Conservation (phyloP, 2,888 invertebrate genomes). For the Rotaria magnacalcarata region DNA sequence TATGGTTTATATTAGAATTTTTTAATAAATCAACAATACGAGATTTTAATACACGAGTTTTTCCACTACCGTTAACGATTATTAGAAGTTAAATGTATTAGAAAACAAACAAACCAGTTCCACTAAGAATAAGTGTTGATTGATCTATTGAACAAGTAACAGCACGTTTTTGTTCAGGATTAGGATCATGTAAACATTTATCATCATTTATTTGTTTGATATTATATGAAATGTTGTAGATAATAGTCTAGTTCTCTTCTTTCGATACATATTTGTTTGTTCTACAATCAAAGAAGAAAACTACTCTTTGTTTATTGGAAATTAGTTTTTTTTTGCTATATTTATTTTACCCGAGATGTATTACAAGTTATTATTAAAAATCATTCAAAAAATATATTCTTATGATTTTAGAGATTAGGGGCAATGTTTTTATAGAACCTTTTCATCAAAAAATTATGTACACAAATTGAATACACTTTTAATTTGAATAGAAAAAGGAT, state of each 20-base stretch:
- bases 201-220: neutral
- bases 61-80: neutral
- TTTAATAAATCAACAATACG: neutral
- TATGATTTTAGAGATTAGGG: too few species aligned
- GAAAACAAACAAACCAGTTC: neutral
- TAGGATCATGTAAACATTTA: neutral
- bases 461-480: too few species aligned
- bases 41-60: neutral
- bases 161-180: conserved; percentile 1
- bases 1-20: neutral
- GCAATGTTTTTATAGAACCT: too few species aligned
- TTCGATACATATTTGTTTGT: neutral
- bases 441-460: too few species aligned
- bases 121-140: neutral
- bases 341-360: too few species aligned
- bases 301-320: too few species aligned
- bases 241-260: neutral
- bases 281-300: neutral
- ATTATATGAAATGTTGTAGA: neutral
- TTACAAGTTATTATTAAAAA: too few species aligned
- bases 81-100: neutral
- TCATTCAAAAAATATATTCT: too few species aligned
- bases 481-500: too few species aligned
- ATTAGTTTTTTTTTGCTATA: too few species aligned
- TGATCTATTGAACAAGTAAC: neutral